A percentile compares a stretch with the other conserved stretches of the same genome.
These are phyloP conservation scores for Ataeniobius toweri DNA, from an alignment of 2,797 vertebrate species.

Conservation along the genomic window DNA sequence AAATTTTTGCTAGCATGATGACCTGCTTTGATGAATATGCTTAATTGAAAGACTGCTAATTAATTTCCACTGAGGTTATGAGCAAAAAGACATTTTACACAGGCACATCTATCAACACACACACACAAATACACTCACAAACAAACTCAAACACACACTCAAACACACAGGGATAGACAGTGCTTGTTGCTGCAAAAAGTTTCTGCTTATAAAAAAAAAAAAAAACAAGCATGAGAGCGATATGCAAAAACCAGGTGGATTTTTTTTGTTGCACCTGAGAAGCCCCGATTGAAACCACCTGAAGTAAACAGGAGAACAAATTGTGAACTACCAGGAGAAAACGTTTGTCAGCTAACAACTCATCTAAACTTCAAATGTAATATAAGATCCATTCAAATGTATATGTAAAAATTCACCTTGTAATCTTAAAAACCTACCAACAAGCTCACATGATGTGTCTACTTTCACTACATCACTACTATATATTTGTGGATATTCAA, in stretches of 20 bases:
- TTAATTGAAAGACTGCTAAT: constrained; percentile 71
- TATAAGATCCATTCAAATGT: constrained; percentile 80
- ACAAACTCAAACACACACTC: background rate
- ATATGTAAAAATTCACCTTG: constrained; percentile 67
- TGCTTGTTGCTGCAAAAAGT: constrained; percentile 15
- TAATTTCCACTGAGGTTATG: constrained; percentile 56
- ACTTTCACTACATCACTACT: background rate
- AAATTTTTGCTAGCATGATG: constrained; percentile 62
- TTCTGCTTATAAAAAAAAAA: constrained; percentile 23
- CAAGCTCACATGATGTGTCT: constrained; percentile 54
- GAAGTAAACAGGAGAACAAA: constrained; percentile 48
- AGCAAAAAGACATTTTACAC: constrained; percentile 37
- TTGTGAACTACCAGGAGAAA: constrained; percentile 51
- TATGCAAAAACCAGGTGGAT: constrained; percentile 25
- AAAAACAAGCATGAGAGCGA: constrained; percentile 7
- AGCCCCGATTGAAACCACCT: constrained; percentile 30
- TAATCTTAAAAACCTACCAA: constrained; percentile 76
- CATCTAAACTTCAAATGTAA: constrained; percentile 84
- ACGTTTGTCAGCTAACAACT: constrained; percentile 75
- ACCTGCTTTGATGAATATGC: constrained; percentile 65
- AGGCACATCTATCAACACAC: background rate
- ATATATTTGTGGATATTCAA: constrained; percentile 36
- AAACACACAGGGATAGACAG: constrained; percentile 1
- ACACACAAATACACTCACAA: background rate
- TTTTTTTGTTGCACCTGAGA: constrained; percentile 47